These are phyloP conservation scores for Sinohyriopsis cumingii DNA, from an alignment of 2,888 invertebrate genomes.

Conservation along the genomic window DNA sequence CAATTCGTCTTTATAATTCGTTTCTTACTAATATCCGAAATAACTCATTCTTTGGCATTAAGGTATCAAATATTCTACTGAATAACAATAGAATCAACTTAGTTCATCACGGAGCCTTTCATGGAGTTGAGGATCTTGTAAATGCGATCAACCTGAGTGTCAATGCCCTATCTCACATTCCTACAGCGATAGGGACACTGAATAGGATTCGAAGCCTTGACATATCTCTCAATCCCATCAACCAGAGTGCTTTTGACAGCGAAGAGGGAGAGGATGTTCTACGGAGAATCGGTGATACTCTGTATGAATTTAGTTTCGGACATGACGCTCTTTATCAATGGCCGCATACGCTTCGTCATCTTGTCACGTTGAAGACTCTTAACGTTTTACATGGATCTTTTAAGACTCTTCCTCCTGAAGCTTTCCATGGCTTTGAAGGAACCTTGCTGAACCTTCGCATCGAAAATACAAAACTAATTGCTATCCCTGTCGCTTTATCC, in stretches of 20 bases:
- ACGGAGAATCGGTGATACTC: constrained; percentile 29
- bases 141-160: constrained; percentile 20
- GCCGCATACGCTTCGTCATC: constrained; percentile 37
- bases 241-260: constrained; percentile 8
- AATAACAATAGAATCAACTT: constrained; percentile 23
- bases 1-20: constrained; percentile 19
- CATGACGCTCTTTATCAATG: constrained; percentile 21
- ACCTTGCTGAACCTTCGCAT: constrained; percentile 39
- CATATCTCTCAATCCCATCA: constrained; percentile 27
- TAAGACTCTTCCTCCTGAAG: constrained; percentile 32
- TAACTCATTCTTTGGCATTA: constrained; percentile 26
- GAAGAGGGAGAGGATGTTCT: constrained; percentile 18
- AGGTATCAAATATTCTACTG: constrained; percentile 25
- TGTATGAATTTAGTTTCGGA: constrained; percentile 31
- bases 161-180: constrained; percentile 20
- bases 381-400: constrained; percentile 33
- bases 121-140: constrained; percentile 18
- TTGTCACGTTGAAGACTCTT: constrained; percentile 28
- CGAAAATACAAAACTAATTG: constrained; percentile 36
- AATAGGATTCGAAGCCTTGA: constrained; percentile 17
- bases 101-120: constrained; percentile 29
- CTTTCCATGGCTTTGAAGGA: constrained; percentile 48
- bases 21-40: constrained; percentile 21
- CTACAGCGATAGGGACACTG: constrained; percentile 22
- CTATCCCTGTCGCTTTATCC: constrained; percentile 38